Evolutionary conservation across 2,797 vertebrate genomes (phyloP).

Genomic region (Falco novaeseelandiae): DNA sequence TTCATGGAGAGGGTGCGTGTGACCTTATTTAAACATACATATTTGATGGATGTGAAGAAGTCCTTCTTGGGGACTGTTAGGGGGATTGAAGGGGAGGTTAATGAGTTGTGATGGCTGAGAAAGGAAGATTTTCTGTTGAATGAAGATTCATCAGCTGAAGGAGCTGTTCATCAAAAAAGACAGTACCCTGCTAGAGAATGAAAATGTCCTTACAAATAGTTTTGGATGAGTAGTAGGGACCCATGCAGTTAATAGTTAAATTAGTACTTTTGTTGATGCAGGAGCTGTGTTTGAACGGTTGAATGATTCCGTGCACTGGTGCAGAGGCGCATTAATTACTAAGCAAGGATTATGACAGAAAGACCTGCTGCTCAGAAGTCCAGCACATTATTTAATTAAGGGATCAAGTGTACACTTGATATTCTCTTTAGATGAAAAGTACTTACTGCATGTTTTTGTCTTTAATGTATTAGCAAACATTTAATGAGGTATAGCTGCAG

Average conservation of each 20-base stretch:
- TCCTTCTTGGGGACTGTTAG: neutral
- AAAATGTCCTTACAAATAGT: neutral
- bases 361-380: neutral
- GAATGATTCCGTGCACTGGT: neutral
- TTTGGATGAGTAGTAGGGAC: neutral
- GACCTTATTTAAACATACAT: neutral
- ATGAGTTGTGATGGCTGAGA: neutral
- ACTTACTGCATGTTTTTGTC: neutral
- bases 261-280: neutral
- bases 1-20: neutral
- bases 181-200: neutral
- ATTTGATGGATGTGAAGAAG: neutral
- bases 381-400: conserved; percentile 11
- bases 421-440: neutral
- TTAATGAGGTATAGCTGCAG: neutral
- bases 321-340: neutral
- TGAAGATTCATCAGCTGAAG: neutral
- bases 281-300: neutral
- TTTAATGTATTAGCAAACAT: neutral
- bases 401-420: neutral
- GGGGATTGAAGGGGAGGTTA: neutral
- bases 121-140: neutral
- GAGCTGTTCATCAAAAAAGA: neutral
- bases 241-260: neutral
- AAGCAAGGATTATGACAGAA: neutral